Conservation (phyloP, 2,113 vertebrate genomes). For the Lanius ludovicianus region DNA sequence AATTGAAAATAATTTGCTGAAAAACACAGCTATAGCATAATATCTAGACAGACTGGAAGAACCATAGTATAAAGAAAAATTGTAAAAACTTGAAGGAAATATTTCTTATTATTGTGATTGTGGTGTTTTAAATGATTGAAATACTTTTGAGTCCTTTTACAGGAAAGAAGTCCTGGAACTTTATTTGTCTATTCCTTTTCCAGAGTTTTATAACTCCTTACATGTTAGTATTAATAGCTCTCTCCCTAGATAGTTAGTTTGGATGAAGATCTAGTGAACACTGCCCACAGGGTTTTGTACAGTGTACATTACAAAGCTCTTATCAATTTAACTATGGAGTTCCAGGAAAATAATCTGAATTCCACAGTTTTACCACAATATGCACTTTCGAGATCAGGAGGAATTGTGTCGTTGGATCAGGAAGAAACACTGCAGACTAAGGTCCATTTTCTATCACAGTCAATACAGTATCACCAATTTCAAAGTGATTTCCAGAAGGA, state of each 20-base stretch:
- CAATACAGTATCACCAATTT: not conserved
- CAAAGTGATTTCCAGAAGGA: not conserved
- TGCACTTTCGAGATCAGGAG: not conserved
- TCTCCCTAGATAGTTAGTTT: not conserved
- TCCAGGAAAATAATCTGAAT: conserved; percentile 2
- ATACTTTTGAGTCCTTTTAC: not conserved
- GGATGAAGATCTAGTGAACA: not conserved
- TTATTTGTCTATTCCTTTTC: not conserved
- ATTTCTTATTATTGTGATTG: not conserved
- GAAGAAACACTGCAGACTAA: not conserved
- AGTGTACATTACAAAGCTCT: not conserved
- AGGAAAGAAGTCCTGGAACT: not conserved
- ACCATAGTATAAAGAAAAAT: not conserved
- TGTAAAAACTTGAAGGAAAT: not conserved
- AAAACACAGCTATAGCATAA: not conserved
- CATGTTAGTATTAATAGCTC: not conserved
- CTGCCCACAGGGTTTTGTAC: not conserved
- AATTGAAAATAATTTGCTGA: not conserved
- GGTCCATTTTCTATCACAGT: not conserved
- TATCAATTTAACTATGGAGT: not conserved
- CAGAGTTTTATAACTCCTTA: not conserved
- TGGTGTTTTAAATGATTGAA: not conserved
- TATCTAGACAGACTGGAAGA: not conserved
- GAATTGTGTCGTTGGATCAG: not conserved
- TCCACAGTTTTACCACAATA: not conserved